Conservation (phyloP, 2,797 vertebrate genomes). For the Pangasius krempfi region DNA sequence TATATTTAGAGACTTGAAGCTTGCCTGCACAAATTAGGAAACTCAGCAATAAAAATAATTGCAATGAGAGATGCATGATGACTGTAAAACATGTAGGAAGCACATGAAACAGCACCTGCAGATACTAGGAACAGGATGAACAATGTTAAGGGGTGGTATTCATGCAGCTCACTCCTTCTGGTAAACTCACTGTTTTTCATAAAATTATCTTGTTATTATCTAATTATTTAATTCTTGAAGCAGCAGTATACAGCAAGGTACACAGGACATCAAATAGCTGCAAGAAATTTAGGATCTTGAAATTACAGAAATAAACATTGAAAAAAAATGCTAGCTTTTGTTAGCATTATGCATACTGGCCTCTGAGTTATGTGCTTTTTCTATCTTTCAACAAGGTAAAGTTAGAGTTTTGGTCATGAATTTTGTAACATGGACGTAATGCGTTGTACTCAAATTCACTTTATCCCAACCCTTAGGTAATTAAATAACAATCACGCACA, state of each 20-base stretch:
- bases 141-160: no score
- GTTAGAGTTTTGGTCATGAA: no score
- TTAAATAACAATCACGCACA: no score
- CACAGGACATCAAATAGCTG: not conserved
- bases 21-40: not conserved
- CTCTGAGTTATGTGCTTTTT: no score
- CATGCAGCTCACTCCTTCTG: not conserved
- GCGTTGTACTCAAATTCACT: no score
- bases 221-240: not conserved
- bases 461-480: no score
- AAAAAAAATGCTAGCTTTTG: no score
- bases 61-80: not conserved
- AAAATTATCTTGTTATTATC: not conserved
- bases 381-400: no score
- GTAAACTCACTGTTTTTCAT: not conserved
- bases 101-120: not conserved
- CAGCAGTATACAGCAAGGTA: not conserved
- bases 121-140: not conserved
- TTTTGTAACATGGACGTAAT: no score
- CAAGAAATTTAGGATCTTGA: not conserved
- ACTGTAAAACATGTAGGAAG: not conserved
- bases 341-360: no score
- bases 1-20: not conserved
- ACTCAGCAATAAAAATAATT: not conserved
- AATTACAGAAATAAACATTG: no score